Conservation (phyloP, 2,113 vertebrate species). For the Synodontis membranacea region DNA sequence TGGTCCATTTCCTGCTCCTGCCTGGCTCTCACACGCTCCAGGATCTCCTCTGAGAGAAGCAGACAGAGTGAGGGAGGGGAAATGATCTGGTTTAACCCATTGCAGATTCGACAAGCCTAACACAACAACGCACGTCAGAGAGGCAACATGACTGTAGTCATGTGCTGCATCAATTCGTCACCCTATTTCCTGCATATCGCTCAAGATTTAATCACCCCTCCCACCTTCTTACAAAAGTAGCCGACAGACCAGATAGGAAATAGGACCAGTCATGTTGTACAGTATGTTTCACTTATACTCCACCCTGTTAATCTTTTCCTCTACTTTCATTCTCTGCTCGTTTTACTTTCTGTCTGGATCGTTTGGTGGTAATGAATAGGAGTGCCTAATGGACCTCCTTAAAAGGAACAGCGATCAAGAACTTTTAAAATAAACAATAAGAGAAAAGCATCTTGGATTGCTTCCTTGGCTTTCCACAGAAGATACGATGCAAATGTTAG, state of each 20-base stretch:
- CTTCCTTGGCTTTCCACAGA: too few relatives aligned
- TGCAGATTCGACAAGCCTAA: background rate
- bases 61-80: background rate
- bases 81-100: background rate
- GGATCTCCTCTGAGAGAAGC: slow-evolving; percentile 78
- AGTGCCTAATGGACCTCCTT: background rate
- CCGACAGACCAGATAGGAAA: background rate
- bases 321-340: background rate
- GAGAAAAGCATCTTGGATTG: background rate
- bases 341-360: background rate
- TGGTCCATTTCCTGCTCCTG: slow-evolving; percentile 77
- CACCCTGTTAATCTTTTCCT: background rate
- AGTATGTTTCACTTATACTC: background rate
- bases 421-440: background rate
- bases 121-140: background rate
- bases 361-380: background rate
- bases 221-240: background rate
- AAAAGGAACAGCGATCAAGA: background rate
- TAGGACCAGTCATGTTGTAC: background rate
- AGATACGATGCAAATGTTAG: background rate
- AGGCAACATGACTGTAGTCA: background rate
- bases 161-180: background rate
- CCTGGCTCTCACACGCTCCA: slow-evolving; percentile 79
- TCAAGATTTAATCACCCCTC: background rate
- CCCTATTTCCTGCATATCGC: too few relatives aligned